A percentile compares a stretch with the other conserved stretches of the same genome.
Evolutionary conservation across 2,113 vertebrate species (phyloP).

Genomic region (Antechinus flavipes): DNA sequence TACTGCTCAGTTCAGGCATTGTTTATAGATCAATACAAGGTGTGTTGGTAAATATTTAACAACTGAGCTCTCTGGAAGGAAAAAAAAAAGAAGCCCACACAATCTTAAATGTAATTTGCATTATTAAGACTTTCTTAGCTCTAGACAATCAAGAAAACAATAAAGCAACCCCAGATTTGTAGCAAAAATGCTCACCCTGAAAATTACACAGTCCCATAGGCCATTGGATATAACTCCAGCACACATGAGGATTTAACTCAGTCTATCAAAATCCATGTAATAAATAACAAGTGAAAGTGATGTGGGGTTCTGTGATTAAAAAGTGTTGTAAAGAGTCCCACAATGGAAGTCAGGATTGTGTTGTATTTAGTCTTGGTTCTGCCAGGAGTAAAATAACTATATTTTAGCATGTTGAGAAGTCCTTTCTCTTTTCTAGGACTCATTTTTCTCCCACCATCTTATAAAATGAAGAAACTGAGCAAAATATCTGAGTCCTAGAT

Average conservation of each 20-base stretch:
- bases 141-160: background rate
- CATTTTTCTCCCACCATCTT: background rate
- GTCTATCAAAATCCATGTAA: background rate
- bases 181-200: background rate
- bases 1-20: background rate
- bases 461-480: background rate
- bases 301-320: background rate
- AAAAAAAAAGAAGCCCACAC: background rate
- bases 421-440: background rate
- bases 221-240: background rate
- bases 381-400: background rate
- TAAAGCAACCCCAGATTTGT: background rate
- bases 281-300: background rate
- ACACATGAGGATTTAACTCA: background rate
- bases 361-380: background rate
- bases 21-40: background rate
- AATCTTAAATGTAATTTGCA: background rate
- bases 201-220: background rate
- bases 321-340: background rate
- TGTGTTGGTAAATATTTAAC: background rate
- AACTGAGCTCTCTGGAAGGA: background rate
- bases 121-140: background rate
- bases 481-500: background rate
- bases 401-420: background rate
- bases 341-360: background rate